A percentile compares a stretch with the other conserved stretches of the same genome.
These are phyloP conservation scores for Sylvicapra grimmia DNA, from an alignment of 2,113 vertebrate species.

Conservation along the genomic window DNA sequence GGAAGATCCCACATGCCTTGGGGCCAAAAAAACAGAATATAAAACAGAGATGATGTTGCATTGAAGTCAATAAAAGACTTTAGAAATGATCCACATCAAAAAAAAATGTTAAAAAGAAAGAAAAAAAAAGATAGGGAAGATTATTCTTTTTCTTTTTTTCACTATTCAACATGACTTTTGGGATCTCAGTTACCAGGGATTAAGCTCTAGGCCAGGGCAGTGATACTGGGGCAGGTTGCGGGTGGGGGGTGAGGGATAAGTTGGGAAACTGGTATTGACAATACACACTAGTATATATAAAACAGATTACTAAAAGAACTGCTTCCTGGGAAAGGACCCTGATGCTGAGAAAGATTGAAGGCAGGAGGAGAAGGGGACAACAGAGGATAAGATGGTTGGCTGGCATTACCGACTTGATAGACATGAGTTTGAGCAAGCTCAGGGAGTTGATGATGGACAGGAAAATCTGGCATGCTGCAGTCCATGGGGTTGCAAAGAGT, in stretches of 20 bases:
- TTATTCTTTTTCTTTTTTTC: not conserved
- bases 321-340: not conserved
- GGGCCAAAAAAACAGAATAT: not conserved
- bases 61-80: not conserved
- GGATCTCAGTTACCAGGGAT: not conserved
- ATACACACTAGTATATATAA: not conserved
- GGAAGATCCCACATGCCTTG: not conserved
- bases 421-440: not conserved
- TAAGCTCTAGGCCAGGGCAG: not conserved
- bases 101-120: not conserved
- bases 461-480: not conserved
- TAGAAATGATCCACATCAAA: not conserved
- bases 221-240: not conserved
- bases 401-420: not conserved
- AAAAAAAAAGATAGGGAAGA: not conserved
- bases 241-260: rapidly evolving
- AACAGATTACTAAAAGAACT: not conserved
- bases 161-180: not conserved
- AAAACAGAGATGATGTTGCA: not conserved
- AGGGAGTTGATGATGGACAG: not conserved
- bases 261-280: not conserved
- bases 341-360: not conserved
- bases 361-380: not conserved
- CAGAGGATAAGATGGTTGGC: not conserved
- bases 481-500: not conserved